phyloP scores from a whole-genome alignment of 2,113 vertebrate species.

The Misgurnus mizolepis region DNA sequence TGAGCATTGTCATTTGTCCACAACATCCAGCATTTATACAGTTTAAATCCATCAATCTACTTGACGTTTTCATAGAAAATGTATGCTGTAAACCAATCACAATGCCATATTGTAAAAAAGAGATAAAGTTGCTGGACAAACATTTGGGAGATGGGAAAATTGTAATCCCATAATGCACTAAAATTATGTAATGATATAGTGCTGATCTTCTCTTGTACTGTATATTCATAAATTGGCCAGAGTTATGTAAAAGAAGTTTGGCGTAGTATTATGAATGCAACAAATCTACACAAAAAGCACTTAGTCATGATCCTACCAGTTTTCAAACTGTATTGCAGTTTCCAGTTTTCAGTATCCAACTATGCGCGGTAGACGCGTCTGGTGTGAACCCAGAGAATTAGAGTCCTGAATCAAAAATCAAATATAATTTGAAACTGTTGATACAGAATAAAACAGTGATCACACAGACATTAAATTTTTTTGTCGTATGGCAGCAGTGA shows the following conservation, averaged over 20 bases:
- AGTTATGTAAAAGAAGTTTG: slow-evolving; percentile 25
- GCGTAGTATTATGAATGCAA: slow-evolving; percentile 19
- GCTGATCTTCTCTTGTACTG: slow-evolving; percentile 1
- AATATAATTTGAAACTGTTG: no score
- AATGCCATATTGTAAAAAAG: not conserved
- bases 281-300: slow-evolving; percentile 35
- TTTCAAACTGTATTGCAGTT: no score
- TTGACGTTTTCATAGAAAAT: not conserved
- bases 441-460: no score
- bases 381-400: no score
- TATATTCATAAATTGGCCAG: slow-evolving; percentile 12
- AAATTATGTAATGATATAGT: not conserved
- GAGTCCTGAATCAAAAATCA: no score
- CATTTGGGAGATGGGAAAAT: not conserved
- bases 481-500: no score
- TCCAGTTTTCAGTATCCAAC: no score
- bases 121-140: slow-evolving; percentile 8
- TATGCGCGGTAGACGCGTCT: no score
- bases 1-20: slow-evolving; percentile 56
- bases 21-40: slow-evolving; percentile 50
- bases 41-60: slow-evolving; percentile 41
- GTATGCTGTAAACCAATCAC: not conserved
- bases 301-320: slow-evolving; percentile 35
- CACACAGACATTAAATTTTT: no score
- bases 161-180: slow-evolving; percentile 5